Percentiles rank a stretch among this genome's conserved stretches.
Evolutionary conservation across 2,888 invertebrate genomes (phyloP).

Genomic region (Drosophila kambysellisi): DNA sequence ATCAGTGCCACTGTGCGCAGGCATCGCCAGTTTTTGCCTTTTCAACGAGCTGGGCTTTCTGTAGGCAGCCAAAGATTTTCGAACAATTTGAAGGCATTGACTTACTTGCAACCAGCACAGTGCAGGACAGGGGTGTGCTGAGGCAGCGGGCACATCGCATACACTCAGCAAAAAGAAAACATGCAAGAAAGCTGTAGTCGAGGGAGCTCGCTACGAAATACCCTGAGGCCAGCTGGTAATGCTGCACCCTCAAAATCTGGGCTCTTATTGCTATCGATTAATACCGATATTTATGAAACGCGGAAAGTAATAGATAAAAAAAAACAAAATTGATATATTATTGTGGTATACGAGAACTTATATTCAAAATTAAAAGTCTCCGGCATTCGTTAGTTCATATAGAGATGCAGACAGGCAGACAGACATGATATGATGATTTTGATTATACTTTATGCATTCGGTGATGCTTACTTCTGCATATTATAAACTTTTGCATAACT

Average conservation of each 20-base stretch:
- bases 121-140: not conserved
- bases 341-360: not conserved
- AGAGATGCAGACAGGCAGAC: not conserved
- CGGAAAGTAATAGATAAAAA: not conserved
- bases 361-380: not conserved
- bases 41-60: constrained; percentile 28
- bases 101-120: constrained; percentile 29
- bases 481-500: not conserved
- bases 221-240: not conserved
- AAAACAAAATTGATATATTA: not conserved
- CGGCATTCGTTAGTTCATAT: not conserved
- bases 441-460: not conserved
- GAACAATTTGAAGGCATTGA: constrained; percentile 32
- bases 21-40: constrained; percentile 35
- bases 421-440: not conserved
- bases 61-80: constrained; percentile 43
- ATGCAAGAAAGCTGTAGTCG: not conserved
- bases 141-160: constrained; percentile 16
- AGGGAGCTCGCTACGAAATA: not conserved
- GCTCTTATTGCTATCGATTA: not conserved
- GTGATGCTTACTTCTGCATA: not conserved
- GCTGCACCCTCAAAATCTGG: not conserved
- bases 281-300: not conserved
- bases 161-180: constrained; percentile 8
- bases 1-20: constrained; percentile 36